These are phyloP conservation scores for Telenomus remus DNA, from an alignment of 1,140 invertebrate species.

Conservation along the genomic window DNA sequence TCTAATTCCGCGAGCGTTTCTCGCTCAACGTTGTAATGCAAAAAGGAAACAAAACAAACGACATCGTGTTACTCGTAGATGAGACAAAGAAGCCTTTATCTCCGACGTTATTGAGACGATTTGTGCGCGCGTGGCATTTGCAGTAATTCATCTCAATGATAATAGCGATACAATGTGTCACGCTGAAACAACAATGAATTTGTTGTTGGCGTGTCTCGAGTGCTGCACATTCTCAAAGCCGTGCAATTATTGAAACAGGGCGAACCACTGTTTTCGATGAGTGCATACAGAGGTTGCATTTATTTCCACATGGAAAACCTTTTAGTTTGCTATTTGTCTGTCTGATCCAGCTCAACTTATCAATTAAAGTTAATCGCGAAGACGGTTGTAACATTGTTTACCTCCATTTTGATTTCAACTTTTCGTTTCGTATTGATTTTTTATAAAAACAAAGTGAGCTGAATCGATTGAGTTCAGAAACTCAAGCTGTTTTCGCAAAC, in stretches of 20 bases:
- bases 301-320: too few species aligned
- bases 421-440: too few species aligned
- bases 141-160: constrained; percentile 16
- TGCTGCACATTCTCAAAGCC: background rate
- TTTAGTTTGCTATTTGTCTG: too few species aligned
- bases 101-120: constrained; percentile 37
- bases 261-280: background rate
- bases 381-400: too few species aligned
- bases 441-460: too few species aligned
- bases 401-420: too few species aligned
- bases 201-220: too few species aligned
- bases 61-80: constrained; percentile 20
- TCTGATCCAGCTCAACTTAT: too few species aligned
- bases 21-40: too few species aligned
- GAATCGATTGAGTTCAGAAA: too few species aligned
- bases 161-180: background rate
- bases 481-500: background rate
- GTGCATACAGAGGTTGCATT: constrained; percentile 6
- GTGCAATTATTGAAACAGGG: background rate
- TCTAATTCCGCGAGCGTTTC: too few species aligned
- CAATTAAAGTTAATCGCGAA: too few species aligned
- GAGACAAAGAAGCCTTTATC: constrained; percentile 33
- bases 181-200: background rate
- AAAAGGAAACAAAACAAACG: background rate
- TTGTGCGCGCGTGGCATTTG: constrained; percentile 27